phyloP scores from a whole-genome alignment of 2,888 invertebrate genomes.

The Tetranychus truncatus region DNA sequence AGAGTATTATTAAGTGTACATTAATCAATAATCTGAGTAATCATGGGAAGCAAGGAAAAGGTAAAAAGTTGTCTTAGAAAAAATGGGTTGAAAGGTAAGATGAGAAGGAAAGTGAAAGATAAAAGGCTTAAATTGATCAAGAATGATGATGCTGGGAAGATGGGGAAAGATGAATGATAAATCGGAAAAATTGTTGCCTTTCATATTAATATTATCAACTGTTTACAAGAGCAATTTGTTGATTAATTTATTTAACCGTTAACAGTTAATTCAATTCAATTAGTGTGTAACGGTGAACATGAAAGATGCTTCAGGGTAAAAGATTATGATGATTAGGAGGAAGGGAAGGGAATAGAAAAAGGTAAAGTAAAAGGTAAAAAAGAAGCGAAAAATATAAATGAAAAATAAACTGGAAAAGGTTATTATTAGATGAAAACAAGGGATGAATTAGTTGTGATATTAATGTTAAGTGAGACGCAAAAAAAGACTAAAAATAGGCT shows the following conservation, averaged over 20 bases:
- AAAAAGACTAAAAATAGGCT: too few relatives aligned
- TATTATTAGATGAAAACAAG: too few relatives aligned
- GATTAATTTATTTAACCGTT: neutral
- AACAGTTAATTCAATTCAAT: neutral
- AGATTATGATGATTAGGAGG: neutral
- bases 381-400: neutral
- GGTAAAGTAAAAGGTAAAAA: neutral
- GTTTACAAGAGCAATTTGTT: constrained; percentile 5
- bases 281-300: neutral
- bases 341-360: neutral
- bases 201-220: neutral
- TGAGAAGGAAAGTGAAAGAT: neutral
- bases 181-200: neutral
- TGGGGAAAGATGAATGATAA: neutral
- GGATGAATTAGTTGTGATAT: too few relatives aligned
- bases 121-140: neutral
- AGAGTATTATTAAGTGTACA: neutral
- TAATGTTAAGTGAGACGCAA: too few relatives aligned
- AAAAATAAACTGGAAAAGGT: too few relatives aligned
- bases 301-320: neutral
- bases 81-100: neutral
- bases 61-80: neutral
- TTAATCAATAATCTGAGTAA: neutral
- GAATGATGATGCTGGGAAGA: too few relatives aligned
- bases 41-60: neutral